Conservation (phyloP, 1,140 invertebrate species). For the Apocrypta bakeri region DNA sequence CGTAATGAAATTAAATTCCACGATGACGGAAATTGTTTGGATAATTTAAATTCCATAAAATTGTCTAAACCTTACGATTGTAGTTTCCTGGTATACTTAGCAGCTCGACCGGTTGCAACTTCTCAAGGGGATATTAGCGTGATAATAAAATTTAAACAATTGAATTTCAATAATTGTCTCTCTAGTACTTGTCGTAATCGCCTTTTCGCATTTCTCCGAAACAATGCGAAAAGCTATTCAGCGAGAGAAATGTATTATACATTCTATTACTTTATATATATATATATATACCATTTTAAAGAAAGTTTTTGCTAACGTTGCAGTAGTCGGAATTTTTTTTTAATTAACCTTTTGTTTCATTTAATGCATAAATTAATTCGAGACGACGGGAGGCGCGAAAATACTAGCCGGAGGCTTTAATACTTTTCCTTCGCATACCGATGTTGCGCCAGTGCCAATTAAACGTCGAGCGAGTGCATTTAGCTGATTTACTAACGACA, state of each 20-base stretch:
- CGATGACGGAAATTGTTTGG: not conserved
- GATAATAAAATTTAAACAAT: not conserved
- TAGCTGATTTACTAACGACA: not conserved
- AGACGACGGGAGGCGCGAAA: not conserved
- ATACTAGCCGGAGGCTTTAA: not conserved
- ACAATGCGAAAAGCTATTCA: not conserved
- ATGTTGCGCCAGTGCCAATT: not conserved
- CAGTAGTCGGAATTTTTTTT: not conserved
- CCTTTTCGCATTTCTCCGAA: too few species aligned
- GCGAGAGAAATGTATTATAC: too few species aligned
- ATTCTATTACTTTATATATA: too few species aligned
- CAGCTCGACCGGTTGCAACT: not conserved
- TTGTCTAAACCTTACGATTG: not conserved
- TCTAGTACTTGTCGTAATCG: not conserved
- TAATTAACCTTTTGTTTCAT: not conserved
- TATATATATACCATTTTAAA: not conserved
- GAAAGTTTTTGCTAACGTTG: not conserved
- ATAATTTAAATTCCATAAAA: not conserved
- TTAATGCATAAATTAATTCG: not conserved
- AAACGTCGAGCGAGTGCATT: not conserved
- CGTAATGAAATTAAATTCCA: not conserved
- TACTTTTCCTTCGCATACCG: not conserved
- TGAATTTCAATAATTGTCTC: not conserved
- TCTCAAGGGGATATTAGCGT: not conserved
- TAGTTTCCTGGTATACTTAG: not conserved